Percentiles rank a stretch among this genome's conserved stretches.
These are phyloP conservation scores for Cantharis lateralis DNA, from an alignment of 2,888 invertebrate genomes.

Conservation along the genomic window DNA sequence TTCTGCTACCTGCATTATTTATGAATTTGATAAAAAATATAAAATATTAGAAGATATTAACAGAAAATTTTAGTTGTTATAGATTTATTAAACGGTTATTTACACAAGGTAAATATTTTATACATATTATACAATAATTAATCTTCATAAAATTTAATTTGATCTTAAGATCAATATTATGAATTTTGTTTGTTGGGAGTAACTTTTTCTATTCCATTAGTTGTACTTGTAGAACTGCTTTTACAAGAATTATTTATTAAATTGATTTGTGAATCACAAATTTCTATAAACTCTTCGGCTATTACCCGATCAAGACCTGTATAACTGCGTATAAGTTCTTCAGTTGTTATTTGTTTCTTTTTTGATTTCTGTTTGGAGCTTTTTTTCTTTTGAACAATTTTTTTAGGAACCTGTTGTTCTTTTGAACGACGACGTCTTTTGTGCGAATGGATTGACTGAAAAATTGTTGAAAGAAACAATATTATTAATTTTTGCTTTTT, in stretches of 20 bases:
- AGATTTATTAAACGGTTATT: not conserved
- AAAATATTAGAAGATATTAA: too few species aligned
- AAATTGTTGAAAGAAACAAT: not conserved
- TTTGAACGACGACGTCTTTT: conserved; percentile 42
- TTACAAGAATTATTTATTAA: conserved; percentile 47
- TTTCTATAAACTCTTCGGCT: conserved; percentile 68
- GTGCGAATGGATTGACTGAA: conserved; percentile 51
- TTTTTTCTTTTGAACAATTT: conserved; percentile 33
- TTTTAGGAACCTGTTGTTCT: conserved; percentile 6
- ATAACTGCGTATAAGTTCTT: conserved; percentile 63
- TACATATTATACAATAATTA: not conserved
- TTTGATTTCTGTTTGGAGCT: conserved; percentile 41
- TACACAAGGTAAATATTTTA: not conserved
- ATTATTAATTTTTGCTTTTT: too few species aligned
- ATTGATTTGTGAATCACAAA: conserved; percentile 62
- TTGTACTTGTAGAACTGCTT: conserved; percentile 33
- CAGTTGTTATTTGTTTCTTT: conserved; percentile 53
- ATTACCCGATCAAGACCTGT: conserved; percentile 66
- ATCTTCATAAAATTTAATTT: not conserved
- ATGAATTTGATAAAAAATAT: too few species aligned
- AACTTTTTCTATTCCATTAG: conserved; percentile 28
- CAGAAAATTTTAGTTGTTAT: not conserved
- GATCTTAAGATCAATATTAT: not conserved
- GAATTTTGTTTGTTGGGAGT: not conserved
- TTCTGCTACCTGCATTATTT: too few species aligned